Evolutionary conservation across 2,888 invertebrate genomes (phyloP), one percentile per base, ranked within the genome.

Genomic region (Stenolophus ochropezus): DNA sequence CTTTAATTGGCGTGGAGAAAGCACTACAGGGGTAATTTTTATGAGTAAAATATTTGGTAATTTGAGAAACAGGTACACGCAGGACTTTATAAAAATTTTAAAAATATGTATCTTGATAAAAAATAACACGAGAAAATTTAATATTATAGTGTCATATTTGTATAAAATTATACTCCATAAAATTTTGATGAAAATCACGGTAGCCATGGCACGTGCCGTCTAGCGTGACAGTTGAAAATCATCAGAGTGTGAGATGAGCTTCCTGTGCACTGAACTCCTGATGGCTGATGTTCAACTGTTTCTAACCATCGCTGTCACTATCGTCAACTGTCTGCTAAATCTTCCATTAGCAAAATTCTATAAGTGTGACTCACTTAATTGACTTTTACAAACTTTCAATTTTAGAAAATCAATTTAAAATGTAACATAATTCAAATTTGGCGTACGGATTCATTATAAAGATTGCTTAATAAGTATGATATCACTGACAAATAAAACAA

Each of bases 231-330:
- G 74, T 74, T 53, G 51, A 74, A 53, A 76, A 21, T 56, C 76
- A 76, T 16, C 76, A 4, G 53, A 76, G 76, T 76, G 76, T 76
- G 58, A 76, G 56, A 76, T 76, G 53, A 76, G 33, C 49, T 58
- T 76, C 76, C 76, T 76, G 76, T 76, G 33, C 76, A 42, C 16
- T 76, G 76, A 76, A 58, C 76, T 76, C 53, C 61, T 23, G 61
- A n/a, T 69, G 65, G 18, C 14, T 69, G 65, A 69, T 14, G 65
- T 69, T 33, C 61, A 61, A 27, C 61, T 61, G 61, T 61, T 58
- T 58, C 20, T 25, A 61, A 23, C 23, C 25, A 27, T 23, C 2
- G 20, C 20, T 56, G 25, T 61, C n/a, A 61, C 61, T 25, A 58
- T 23, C 20, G 23, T 61, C n/a, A 25, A 61, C 25, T n/a, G 25